These are phyloP conservation scores for Rhizoglyphus robini DNA, from an alignment of 1,140 invertebrate species.

Conservation along the genomic window DNA sequence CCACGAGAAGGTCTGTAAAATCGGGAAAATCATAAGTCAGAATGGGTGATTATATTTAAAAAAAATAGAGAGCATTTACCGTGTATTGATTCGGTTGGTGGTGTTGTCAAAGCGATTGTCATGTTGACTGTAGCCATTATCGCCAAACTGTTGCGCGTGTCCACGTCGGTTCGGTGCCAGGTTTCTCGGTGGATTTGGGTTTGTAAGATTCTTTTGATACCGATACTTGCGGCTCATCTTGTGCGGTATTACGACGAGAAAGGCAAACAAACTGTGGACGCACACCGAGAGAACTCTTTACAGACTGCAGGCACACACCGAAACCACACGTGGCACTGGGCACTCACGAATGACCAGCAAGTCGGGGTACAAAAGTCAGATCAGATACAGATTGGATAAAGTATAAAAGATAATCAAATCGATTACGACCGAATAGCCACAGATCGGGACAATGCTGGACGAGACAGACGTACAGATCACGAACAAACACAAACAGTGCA, in stretches of 20 bases:
- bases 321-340: not conserved
- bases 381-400: too few relatives aligned
- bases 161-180: not conserved
- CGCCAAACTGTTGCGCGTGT: not conserved
- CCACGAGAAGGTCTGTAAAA: too few relatives aligned
- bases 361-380: too few relatives aligned
- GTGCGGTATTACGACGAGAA: too few relatives aligned
- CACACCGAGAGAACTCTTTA: not conserved
- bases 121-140: not conserved
- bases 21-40: not conserved
- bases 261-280: not conserved
- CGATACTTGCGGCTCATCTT: not conserved
- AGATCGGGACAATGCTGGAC: too few relatives aligned
- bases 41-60: not conserved
- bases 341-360: too few relatives aligned
- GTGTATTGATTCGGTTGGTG: not conserved
- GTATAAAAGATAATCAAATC: too few relatives aligned
- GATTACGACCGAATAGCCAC: too few relatives aligned
- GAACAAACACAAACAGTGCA: too few relatives aligned
- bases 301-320: not conserved
- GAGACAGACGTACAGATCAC: too few relatives aligned
- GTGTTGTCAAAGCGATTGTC: not conserved
- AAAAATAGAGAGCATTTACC: not conserved
- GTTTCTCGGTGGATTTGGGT: not conserved
- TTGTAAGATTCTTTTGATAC: not conserved